phyloP scores from a whole-genome alignment of 2,113 vertebrate species.

The Notothenia rossii region DNA sequence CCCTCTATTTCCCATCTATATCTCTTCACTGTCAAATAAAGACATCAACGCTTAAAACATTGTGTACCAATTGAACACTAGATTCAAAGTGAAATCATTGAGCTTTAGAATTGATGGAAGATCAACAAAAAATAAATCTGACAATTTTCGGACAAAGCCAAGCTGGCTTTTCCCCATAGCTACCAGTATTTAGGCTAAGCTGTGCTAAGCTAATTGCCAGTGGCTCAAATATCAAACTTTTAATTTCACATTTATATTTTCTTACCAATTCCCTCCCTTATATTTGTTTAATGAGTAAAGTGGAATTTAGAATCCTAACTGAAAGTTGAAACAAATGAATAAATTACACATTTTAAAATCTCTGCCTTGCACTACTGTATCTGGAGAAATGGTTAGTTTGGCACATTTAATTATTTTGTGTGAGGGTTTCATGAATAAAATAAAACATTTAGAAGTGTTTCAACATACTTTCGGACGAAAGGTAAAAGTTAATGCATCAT shows the following conservation, averaged over 20 bases:
- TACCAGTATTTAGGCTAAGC: neutral
- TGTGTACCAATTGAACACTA: no score
- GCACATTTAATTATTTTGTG: neutral
- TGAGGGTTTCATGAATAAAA: neutral
- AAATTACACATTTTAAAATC: neutral
- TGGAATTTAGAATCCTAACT: neutral
- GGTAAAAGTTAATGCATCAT: no score
- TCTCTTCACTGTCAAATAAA: no score
- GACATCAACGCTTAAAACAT: no score
- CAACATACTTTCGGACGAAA: no score
- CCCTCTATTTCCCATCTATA: no score
- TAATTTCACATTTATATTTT: neutral
- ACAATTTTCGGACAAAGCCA: neutral
- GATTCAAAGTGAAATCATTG: neutral
- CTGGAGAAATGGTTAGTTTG: neutral
- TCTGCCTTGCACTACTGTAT: neutral
- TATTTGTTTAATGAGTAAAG: neutral
- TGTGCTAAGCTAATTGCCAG: neutral
- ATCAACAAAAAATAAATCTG: no score
- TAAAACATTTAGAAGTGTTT: neutral
- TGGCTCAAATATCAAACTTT: neutral
- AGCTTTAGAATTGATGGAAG: neutral
- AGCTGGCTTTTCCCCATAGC: neutral
- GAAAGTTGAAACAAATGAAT: neutral
- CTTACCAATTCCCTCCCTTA: neutral